These are phyloP conservation scores for Halotydeus destructor DNA, from an alignment of 1,140 invertebrate genomes.

Conservation along the genomic window DNA sequence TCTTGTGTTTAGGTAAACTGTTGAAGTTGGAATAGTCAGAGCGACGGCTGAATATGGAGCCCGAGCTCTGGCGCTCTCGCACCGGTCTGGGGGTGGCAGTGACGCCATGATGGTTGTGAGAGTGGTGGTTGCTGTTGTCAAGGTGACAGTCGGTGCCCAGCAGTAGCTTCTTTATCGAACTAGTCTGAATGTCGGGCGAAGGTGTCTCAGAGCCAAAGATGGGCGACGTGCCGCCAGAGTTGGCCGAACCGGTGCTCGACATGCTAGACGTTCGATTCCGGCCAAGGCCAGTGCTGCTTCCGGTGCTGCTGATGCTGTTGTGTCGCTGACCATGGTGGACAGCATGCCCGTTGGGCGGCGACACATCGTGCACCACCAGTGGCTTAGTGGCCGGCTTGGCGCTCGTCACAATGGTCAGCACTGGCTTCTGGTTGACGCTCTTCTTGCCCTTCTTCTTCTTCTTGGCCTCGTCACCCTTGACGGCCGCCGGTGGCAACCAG, in stretches of 20 bases:
- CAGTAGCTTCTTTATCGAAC: constrained; percentile 1
- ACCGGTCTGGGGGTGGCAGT: background rate
- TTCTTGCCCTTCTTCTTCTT: constrained; percentile 29
- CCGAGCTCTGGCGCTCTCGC: constrained; percentile 14
- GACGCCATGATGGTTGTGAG: background rate
- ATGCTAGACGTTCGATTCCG: constrained; percentile 19
- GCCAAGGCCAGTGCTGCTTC: constrained; percentile 8
- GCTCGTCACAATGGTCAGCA: constrained; percentile 25
- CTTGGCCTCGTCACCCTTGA: constrained; percentile 17
- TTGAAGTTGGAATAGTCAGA: constrained; percentile 88
- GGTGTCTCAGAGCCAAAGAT: constrained; percentile 1
- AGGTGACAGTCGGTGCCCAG: background rate
- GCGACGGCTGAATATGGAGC: constrained; percentile 55
- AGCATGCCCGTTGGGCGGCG: background rate
- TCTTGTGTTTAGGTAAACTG: constrained; percentile 69
- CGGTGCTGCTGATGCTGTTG: background rate
- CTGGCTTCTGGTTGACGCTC: constrained; percentile 34
- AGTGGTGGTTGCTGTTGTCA: background rate
- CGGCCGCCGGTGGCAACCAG: constrained; percentile 39
- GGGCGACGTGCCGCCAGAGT: constrained; percentile 6
- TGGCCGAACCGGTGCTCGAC: constrained; percentile 20
- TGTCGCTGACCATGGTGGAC: background rate
- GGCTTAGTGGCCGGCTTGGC: constrained; percentile 3
- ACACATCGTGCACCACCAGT: constrained; percentile 26
- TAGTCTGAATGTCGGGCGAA: background rate